Percentiles rank a stretch among this genome's conserved stretches.
Evolutionary conservation across 1,140 invertebrate species (phyloP).

Genomic region (Drosophila baimaii): DNA sequence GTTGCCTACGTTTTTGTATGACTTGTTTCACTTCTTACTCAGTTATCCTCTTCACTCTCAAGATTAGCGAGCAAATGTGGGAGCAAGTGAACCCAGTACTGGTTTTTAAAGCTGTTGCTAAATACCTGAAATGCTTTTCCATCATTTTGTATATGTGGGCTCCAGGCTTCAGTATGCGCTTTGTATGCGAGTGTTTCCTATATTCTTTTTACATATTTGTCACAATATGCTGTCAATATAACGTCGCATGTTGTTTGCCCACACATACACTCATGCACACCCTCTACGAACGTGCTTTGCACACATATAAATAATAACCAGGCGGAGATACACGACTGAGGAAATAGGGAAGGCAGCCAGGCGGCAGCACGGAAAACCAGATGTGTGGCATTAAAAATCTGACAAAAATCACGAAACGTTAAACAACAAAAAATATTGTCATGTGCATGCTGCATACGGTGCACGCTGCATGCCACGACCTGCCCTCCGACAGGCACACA

Average conservation of each 20-base stretch:
- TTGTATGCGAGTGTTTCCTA: constrained; percentile 17
- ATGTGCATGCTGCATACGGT: constrained; percentile 63
- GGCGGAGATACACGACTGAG: constrained; percentile 23
- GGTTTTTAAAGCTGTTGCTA: constrained; percentile 27
- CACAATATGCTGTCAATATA: constrained; percentile 82
- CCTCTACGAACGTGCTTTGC: constrained; percentile 59
- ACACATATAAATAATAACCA: constrained; percentile 50
- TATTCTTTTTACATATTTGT: constrained; percentile 78
- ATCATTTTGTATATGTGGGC: constrained; percentile 18
- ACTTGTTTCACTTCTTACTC: no score
- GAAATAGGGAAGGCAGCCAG: constrained; percentile 34
- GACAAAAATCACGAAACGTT: constrained; percentile 81
- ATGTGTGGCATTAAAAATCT: constrained; percentile 77
- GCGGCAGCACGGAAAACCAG: constrained; percentile 34
- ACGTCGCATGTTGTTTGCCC: constrained; percentile 70
- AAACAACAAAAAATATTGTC: constrained; percentile 82
- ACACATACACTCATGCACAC: constrained; percentile 39
- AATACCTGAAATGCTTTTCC: constrained; percentile 18
- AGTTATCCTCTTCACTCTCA: background rate
- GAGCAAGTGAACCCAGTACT: background rate
- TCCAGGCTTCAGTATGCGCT: constrained; percentile 4
- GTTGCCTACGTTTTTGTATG: no score
- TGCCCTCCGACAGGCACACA: constrained; percentile 14
- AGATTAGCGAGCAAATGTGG: background rate
- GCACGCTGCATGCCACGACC: constrained; percentile 37